A percentile compares a stretch with the other conserved stretches of the same genome.
Conservation (phyloP, 2,113 vertebrate genomes). For the Nibea coibor region DNA sequence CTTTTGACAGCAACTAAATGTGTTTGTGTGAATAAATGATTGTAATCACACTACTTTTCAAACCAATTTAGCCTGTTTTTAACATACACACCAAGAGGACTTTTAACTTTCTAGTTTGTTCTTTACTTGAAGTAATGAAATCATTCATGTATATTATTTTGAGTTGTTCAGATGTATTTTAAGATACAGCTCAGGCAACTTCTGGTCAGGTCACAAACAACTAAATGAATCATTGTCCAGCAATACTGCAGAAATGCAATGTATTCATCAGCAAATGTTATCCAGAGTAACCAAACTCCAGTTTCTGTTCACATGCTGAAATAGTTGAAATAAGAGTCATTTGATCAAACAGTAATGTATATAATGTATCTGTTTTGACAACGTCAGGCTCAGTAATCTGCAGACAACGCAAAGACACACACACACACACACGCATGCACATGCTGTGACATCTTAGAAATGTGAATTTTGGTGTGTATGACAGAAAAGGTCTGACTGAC, state of each 20-base stretch:
- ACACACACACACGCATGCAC: conserved; percentile 10
- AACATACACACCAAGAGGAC: not conserved
- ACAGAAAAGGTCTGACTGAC: conserved; percentile 1
- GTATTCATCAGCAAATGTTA: not conserved
- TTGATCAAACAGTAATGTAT: conserved; percentile 7
- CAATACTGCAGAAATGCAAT: not conserved
- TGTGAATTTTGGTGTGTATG: conserved; percentile 12
- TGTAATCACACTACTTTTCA: not conserved
- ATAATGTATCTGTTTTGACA: not conserved
- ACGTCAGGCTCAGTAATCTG: conserved; percentile 1
- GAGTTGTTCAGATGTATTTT: not conserved
- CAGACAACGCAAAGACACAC: conserved; percentile 27
- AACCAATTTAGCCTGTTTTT: not conserved
- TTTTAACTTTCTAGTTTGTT: not conserved
- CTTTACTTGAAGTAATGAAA: not conserved
- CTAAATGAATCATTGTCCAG: not conserved
- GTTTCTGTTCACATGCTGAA: not conserved
- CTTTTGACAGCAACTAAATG: not conserved
- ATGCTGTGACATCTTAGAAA: not conserved
- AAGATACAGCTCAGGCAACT: not conserved
- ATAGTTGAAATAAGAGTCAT: not conserved
- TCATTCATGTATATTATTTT: not conserved
- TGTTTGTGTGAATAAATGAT: not conserved
- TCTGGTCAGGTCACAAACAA: not conserved
- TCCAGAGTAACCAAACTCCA: not conserved